Percentiles rank a stretch among this genome's conserved stretches.
These are phyloP conservation scores for Thera britannica DNA, from an alignment of 2,888 invertebrate genomes.

Conservation along the genomic window DNA sequence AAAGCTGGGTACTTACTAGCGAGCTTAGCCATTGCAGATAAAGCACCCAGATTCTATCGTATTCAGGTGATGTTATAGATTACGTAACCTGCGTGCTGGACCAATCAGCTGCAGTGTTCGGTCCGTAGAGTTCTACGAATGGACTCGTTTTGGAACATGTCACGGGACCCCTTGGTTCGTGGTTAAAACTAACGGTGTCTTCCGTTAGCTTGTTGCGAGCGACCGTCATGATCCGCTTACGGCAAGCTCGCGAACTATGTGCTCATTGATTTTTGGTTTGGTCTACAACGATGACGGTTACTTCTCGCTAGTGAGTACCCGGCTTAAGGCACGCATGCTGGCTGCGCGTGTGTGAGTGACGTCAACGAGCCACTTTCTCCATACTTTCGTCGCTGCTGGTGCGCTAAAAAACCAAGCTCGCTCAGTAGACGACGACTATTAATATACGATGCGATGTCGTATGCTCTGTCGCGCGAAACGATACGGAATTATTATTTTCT, in stretches of 20 bases:
- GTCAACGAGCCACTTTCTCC: constrained; percentile 84
- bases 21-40: background rate
- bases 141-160: background rate
- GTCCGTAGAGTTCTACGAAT: background rate
- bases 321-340: constrained; percentile 58
- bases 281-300: background rate
- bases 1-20: background rate
- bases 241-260: background rate
- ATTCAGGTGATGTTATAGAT: too few species aligned
- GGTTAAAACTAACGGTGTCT: background rate
- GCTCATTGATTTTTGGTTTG: background rate
- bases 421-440: constrained; percentile 76
- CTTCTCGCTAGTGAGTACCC: background rate
- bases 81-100: background rate
- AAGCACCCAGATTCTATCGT: too few species aligned
- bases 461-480: constrained; percentile 74
- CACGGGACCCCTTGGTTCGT: background rate
- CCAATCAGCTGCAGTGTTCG: background rate
- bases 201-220: background rate
- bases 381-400: constrained; percentile 82
- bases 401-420: constrained; percentile 79
- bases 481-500: constrained; percentile 75
- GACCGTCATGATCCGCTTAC: too few species aligned
- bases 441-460: constrained; percentile 77
- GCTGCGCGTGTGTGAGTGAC: constrained; percentile 80